These are phyloP conservation scores for Molorchus minor DNA, from an alignment of 2,888 invertebrate species.

Conservation along the genomic window DNA sequence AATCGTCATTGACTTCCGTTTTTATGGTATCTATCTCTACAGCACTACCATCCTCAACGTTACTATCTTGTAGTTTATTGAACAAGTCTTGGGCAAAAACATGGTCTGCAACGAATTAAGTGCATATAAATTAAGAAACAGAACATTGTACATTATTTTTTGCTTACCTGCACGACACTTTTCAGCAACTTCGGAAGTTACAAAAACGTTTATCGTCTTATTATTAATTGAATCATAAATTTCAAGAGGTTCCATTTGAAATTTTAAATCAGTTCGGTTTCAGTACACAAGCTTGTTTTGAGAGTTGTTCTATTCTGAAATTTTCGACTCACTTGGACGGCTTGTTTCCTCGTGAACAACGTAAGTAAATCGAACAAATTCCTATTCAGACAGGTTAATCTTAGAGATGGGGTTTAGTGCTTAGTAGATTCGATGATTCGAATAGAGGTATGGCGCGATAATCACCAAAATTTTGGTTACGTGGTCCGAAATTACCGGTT, in stretches of 20 bases:
- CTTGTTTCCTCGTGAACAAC: slow-evolving; percentile 2
- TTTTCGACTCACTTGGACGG: slow-evolving; percentile 2
- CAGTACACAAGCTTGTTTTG: background rate
- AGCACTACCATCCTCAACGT: slow-evolving; percentile 15
- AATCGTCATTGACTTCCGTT: background rate
- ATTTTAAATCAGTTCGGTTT: slow-evolving; percentile 17
- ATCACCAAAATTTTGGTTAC: too few relatives aligned
- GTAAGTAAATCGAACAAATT: slow-evolving; percentile 1
- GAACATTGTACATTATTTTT: background rate
- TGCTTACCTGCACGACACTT: slow-evolving; percentile 22
- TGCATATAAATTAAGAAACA: background rate
- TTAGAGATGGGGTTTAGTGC: too few relatives aligned
- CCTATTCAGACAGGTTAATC: too few relatives aligned
- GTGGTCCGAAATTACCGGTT: too few relatives aligned
- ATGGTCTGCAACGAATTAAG: slow-evolving; percentile 4
- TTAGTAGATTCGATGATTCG: too few relatives aligned
- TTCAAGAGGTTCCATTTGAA: slow-evolving; percentile 24
- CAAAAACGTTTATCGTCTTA: slow-evolving; percentile 15
- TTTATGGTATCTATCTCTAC: slow-evolving; percentile 23
- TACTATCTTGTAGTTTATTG: slow-evolving; percentile 15
- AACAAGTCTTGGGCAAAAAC: slow-evolving; percentile 22
- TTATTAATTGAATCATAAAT: slow-evolving; percentile 23
- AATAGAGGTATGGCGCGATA: too few relatives aligned
- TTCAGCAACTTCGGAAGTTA: slow-evolving; percentile 13
- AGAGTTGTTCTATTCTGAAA: slow-evolving; percentile 16